Conservation (phyloP, 2,113 vertebrate species). For the Heterocephalus glaber region DNA sequence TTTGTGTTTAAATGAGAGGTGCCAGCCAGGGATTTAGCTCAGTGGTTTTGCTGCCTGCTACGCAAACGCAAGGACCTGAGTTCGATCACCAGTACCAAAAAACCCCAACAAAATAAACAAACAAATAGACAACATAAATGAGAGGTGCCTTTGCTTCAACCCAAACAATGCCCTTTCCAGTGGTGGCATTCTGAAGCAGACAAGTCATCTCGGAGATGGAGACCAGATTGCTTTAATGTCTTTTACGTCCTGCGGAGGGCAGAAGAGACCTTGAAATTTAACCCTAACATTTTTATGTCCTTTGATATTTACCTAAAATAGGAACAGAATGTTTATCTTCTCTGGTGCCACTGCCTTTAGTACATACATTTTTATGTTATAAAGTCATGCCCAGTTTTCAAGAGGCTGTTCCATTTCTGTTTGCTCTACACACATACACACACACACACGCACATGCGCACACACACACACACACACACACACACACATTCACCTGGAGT, state of each 20-base stretch:
- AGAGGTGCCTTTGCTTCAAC: background rate
- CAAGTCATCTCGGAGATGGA: background rate
- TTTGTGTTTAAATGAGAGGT: no score
- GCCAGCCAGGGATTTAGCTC: no score
- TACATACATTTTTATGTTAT: background rate
- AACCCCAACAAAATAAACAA: no score
- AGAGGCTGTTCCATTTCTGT: constrained; percentile 6
- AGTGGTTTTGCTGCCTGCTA: no score
- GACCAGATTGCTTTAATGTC: constrained; percentile 28
- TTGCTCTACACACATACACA: background rate
- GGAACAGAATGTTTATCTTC: background rate
- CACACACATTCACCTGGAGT: background rate
- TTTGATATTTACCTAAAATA: constrained; percentile 50
- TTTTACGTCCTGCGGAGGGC: constrained; percentile 35
- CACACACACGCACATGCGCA: background rate
- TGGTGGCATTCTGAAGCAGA: background rate
- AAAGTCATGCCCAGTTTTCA: constrained; percentile 37
- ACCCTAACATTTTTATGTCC: constrained; percentile 1
- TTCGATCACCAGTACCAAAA: no score
- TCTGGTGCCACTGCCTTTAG: constrained; percentile 29
- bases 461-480: background rate
- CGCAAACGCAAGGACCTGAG: no score
- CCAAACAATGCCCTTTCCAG: background rate
- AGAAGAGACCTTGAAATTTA: constrained; percentile 25
- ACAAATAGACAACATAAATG: no score